phyloP scores from a whole-genome alignment of 1,140 invertebrate genomes.

The fruit fly (Drosophila melanogaster) region DNA sequence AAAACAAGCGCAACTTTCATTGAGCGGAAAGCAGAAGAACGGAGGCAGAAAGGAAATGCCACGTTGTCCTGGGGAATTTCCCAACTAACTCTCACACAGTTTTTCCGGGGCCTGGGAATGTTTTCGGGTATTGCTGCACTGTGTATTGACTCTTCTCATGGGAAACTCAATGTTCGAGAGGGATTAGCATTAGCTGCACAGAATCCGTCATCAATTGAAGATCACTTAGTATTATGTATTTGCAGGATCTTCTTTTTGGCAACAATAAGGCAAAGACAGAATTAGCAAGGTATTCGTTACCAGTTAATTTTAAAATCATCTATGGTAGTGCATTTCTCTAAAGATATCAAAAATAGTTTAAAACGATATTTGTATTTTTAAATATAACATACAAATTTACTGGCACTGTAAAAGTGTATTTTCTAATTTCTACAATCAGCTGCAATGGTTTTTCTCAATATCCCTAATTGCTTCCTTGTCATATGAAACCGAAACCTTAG shows the following conservation, averaged over 20 bases:
- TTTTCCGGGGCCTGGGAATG: conserved; percentile 31
- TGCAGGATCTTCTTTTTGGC: conserved; percentile 1
- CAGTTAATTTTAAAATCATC: too few species aligned
- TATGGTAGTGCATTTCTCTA: too few species aligned
- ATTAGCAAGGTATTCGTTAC: too few species aligned
- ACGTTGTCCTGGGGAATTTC: conserved; percentile 44
- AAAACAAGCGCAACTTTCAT: conserved; percentile 62
- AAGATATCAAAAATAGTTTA: too few species aligned
- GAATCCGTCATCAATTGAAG: conserved; percentile 37
- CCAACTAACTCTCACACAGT: conserved; percentile 12
- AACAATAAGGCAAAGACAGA: neutral
- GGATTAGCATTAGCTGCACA: conserved; percentile 37
- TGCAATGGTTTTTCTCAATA: conserved; percentile 1
- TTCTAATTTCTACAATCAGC: neutral
- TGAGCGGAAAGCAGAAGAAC: conserved; percentile 40
- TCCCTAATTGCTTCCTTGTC: conserved; percentile 15
- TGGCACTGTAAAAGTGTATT: too few species aligned
- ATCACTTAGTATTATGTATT: conserved; percentile 23
- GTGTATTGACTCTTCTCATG: conserved; percentile 44
- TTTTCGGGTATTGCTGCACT: conserved; percentile 25
- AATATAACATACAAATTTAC: too few species aligned
- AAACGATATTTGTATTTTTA: too few species aligned
- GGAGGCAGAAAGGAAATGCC: conserved; percentile 15
- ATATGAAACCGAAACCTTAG: conserved; percentile 25
- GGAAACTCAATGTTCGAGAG: conserved; percentile 30